Conservation (phyloP, 1,140 invertebrate species). For the Chymomyza costata region DNA sequence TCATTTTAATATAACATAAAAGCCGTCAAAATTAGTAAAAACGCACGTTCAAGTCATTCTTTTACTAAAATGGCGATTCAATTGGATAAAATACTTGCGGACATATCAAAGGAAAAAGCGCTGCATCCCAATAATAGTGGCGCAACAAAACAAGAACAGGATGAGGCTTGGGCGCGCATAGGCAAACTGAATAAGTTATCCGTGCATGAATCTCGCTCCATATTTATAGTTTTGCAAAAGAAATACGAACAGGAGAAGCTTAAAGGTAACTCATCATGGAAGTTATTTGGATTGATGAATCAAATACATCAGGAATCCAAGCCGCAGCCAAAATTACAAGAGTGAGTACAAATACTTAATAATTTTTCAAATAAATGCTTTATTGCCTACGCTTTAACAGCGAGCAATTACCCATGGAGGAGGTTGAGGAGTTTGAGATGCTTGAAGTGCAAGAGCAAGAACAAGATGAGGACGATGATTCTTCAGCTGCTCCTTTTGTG, state of each 20-base stretch:
- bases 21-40: conserved; percentile 55
- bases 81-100: conserved; percentile 65
- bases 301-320: conserved; percentile 64
- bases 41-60: conserved; percentile 49
- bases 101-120: conserved; percentile 64
- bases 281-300: conserved; percentile 64
- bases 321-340: conserved; percentile 36
- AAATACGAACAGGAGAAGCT: conserved; percentile 69
- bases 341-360: conserved; percentile 41
- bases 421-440: conserved; percentile 70
- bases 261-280: conserved; percentile 63
- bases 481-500: conserved; percentile 13
- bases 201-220: conserved; percentile 68
- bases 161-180: conserved; percentile 66
- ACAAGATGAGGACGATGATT: conserved; percentile 58
- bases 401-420: conserved; percentile 51
- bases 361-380: not conserved
- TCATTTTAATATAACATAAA: conserved; percentile 24
- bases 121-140: conserved; percentile 64
- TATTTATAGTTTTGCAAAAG: conserved; percentile 70
- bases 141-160: conserved; percentile 60
- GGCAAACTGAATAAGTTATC: conserved; percentile 67
- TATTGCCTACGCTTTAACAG: conserved; percentile 12
- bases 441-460: conserved; percentile 65
- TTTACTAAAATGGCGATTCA: conserved; percentile 71